A percentile compares a stretch with the other conserved stretches of the same genome.
These are phyloP conservation scores for Syrista parreyssii DNA, from an alignment of 2,888 invertebrate species.

Conservation along the genomic window DNA sequence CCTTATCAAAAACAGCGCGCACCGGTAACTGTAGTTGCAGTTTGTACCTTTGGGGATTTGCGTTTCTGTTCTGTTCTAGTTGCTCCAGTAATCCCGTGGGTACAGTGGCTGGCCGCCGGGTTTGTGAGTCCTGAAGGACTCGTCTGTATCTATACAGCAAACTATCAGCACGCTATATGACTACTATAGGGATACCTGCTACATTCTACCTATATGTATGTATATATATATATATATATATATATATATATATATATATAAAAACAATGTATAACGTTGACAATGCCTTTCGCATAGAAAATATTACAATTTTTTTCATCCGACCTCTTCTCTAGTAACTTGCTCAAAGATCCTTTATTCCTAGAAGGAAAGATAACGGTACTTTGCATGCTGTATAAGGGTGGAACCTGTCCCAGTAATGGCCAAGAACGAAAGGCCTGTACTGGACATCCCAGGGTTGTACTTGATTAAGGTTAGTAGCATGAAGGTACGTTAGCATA, in stretches of 20 bases:
- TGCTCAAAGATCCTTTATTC: neutral
- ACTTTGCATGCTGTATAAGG: neutral
- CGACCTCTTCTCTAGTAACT: neutral
- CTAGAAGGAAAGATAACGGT: neutral
- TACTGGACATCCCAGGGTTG: constrained; percentile 32
- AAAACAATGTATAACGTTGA: neutral
- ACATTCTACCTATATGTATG: neutral
- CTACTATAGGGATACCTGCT: neutral
- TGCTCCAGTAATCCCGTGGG: constrained; percentile 52
- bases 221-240: no score
- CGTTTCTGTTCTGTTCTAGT: constrained; percentile 20
- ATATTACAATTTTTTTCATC: neutral
- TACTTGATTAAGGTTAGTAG: constrained; percentile 50
- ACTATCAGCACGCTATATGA: constrained; percentile 42
- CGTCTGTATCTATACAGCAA: constrained; percentile 52
- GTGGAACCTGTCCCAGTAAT: neutral
- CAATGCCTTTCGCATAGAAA: neutral
- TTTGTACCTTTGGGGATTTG: constrained; percentile 31
- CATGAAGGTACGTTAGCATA: constrained; percentile 43
- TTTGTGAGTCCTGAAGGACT: constrained; percentile 60
- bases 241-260: no score
- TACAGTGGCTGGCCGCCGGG: constrained; percentile 49
- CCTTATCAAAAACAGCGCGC: constrained; percentile 57
- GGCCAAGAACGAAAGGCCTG: constrained; percentile 6
- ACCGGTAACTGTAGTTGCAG: constrained; percentile 49